phyloP scores from a whole-genome alignment of 2,797 vertebrate genomes.

The Hemibagrus guttatus region DNA sequence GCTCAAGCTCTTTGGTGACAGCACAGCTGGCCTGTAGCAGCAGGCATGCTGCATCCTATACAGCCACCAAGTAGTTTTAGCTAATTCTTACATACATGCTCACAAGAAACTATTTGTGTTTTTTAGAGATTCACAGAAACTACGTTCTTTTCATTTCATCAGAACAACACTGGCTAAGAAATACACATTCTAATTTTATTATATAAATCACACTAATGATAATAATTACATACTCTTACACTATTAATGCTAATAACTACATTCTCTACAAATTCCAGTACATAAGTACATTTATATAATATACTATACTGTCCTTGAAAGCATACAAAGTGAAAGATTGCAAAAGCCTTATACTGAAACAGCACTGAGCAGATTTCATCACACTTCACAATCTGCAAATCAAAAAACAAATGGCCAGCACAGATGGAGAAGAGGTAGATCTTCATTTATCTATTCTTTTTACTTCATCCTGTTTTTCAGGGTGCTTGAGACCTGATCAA shows the following conservation, averaged over 20 bases:
- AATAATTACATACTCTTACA: too few species aligned
- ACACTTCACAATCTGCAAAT: slow-evolving; percentile 36
- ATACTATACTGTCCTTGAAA: not conserved
- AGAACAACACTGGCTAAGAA: not conserved
- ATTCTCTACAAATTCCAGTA: slow-evolving; percentile 1
- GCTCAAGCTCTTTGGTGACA: slow-evolving; percentile 43
- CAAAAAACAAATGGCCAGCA: slow-evolving; percentile 42
- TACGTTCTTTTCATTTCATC: not conserved
- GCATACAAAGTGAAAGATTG: not conserved
- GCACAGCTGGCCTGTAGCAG: slow-evolving; percentile 53
- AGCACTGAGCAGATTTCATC: slow-evolving; percentile 32
- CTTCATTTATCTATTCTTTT: slow-evolving; percentile 27
- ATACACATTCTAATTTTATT: not conserved
- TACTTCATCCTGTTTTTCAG: slow-evolving; percentile 57
- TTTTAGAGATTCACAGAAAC: not conserved
- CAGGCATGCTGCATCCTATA: slow-evolving; percentile 32
- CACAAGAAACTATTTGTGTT: not conserved
- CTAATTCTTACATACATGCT: not conserved
- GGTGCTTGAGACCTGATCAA: slow-evolving; percentile 64
- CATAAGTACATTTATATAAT: not conserved
- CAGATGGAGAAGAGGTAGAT: slow-evolving; percentile 66
- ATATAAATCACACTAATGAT: not conserved
- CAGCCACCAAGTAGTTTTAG: slow-evolving; percentile 29
- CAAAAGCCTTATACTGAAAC: slow-evolving; percentile 20
- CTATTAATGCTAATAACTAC: not conserved